Evolutionary conservation across 2,797 vertebrate genomes (phyloP), one percentile per base, ranked within the genome.

Genomic region (Enteromius argenteus): DNA sequence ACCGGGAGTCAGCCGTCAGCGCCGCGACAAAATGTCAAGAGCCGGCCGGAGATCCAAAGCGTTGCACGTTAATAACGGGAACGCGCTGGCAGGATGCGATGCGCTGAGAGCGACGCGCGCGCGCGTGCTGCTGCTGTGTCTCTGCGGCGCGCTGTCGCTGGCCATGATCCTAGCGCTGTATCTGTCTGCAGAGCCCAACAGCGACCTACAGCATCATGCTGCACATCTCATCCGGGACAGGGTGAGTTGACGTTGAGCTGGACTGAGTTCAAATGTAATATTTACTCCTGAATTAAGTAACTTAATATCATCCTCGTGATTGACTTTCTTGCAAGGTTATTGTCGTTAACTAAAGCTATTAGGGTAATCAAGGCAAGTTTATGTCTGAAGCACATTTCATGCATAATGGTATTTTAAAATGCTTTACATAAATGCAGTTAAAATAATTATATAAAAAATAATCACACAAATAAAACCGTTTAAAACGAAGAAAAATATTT

Each of bases 101-200:
- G 91, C 89, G 37, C 60, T 90, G 42, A 77, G 90, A 62, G 85
- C 89, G 86, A 90, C 90, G 39, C 88, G 92, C 4, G 89, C 90
- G 72, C 94, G 94, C 15, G 86, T 92, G 0, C 90, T 95, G 87
- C 72, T 95, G 64, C 60, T 94, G 21, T 93, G 94, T n/a, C 90
- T 95, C 21, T 68, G 94, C 85, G 91, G 91, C 46, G 90, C 91
- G 0, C 88, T 96, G 87, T 85, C 93, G 62, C 85, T 95, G 83
- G 90, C 93, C 2, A 84, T 94, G 87, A 84, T 94, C 15, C 87
- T 96, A 69, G 93, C 93, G 0, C 62, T 94, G 3, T 95, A 94
- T 85, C 87, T 95, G 90, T 94, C 92, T 66, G 92, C 89, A 53
- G 92, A 94, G 78, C 75, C 91, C 9, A 35, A 30, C 42, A 35